Evolutionary conservation across 2,113 vertebrate species (phyloP), one percentile per base, ranked within the genome.

Genomic region (Percopsis transmontana): DNA sequence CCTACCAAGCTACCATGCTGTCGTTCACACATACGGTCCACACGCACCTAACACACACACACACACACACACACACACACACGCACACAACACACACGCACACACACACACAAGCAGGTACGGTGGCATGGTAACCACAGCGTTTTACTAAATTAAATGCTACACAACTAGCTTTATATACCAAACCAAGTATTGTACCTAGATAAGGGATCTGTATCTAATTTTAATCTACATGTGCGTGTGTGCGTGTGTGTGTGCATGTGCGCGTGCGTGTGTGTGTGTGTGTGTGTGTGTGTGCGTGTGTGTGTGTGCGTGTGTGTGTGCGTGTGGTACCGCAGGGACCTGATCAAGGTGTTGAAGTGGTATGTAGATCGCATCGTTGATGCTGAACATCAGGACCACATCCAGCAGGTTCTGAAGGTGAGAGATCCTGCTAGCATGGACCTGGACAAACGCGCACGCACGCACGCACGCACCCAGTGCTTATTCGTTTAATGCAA

Each of bases 331-430:
- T 68, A 71, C 77, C 80, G 20, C 56, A 99, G 97, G 88, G 97
- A 99, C 84, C 94, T 99, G 81, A 97, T 99, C 89, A 98, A 98
- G 92, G 96, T 98, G 18, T 87, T 99, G 4, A 98, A 99, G 75
- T 98, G 97, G 96, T 96, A 98, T 33, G 94, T 99, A 88, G 97
- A 99, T 89, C 92, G 97, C 80, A 96, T 98, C 72, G 94, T 97
- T 9, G 97, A 99, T 67, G 95, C 95, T 0, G 97, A 99, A 74
- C 92, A 95, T 57, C 97, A 99, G 44, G 95, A 98, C 48, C 96
- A 98, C 83, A 98, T 98, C 72, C 97, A 98, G 86, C 95, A 97
- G 81, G 96, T 99, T 61, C 88, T 99, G 77, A 99, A 98, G 95
- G 97, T 99, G 91, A 88, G 87, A 20, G 39, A 14, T 11, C 15